phyloP scores from a whole-genome alignment of 2,797 vertebrate species.

The Cuculus canorus region DNA sequence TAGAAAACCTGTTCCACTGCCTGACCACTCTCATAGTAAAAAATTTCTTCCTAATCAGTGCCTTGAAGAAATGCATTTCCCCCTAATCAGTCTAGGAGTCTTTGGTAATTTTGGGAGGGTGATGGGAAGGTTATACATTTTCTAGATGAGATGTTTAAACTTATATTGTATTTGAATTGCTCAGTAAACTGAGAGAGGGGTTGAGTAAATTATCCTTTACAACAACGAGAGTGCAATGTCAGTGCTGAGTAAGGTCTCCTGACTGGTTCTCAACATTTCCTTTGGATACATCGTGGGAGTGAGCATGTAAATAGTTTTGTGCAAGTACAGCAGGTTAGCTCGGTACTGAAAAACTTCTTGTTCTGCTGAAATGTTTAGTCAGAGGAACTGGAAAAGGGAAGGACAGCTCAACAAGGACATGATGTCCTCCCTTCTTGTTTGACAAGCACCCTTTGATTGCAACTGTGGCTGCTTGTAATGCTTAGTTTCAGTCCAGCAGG shows the following conservation, averaged over 20 bases:
- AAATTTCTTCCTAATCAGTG: background rate
- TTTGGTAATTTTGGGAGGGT: background rate
- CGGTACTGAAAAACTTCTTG: background rate
- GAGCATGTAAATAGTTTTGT: background rate
- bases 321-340: background rate
- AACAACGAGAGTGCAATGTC: background rate
- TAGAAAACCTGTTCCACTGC: too few relatives aligned
- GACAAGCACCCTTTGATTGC: background rate
- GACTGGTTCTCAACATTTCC: background rate
- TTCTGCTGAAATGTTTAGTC: background rate
- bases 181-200: background rate
- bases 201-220: background rate
- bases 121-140: background rate
- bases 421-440: background rate
- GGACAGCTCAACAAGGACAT: background rate
- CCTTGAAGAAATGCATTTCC: background rate
- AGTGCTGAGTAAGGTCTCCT: slow-evolving; percentile 38
- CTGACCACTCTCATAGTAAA: too few relatives aligned
- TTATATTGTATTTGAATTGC: background rate
- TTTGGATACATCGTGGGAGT: background rate
- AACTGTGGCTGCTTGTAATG: background rate
- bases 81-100: fast-evolving
- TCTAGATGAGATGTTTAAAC: background rate
- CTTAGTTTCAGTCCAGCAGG: background rate
- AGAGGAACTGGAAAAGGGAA: background rate